Conservation (phyloP, 2,888 invertebrate genomes). For the Cinara cedri region DNA sequence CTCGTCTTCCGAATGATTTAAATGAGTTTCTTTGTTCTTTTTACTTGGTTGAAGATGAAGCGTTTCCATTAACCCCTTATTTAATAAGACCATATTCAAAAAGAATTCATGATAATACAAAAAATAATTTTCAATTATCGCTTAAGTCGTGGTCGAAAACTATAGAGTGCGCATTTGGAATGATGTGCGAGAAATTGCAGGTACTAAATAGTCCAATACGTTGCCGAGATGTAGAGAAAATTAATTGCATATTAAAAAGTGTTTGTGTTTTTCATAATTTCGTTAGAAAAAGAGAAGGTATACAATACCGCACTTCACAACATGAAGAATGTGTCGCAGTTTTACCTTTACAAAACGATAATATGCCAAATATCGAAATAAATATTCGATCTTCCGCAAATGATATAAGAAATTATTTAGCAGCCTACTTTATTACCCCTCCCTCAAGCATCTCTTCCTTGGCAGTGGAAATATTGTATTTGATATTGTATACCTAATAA, state of each 20-base stretch:
- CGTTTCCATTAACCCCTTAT: background rate
- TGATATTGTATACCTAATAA: background rate
- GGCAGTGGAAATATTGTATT: conserved; percentile 4
- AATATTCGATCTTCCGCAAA: conserved; percentile 1
- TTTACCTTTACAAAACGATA: conserved; percentile 24
- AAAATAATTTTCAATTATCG: conserved; percentile 54
- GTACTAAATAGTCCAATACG: conserved; percentile 59
- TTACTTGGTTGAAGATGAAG: no score
- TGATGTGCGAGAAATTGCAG: conserved; percentile 59
- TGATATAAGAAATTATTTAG: conserved; percentile 19
- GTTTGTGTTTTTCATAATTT: no score
- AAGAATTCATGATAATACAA: conserved; percentile 18
- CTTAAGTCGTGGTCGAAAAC: conserved; percentile 58
- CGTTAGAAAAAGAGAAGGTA: background rate
- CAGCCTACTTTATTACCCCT: background rate
- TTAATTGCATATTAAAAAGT: conserved; percentile 13
- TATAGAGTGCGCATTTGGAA: conserved; percentile 58
- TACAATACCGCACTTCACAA: conserved; percentile 52
- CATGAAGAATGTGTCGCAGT: conserved; percentile 15
- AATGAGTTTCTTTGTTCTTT: no score
- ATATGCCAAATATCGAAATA: conserved; percentile 30
- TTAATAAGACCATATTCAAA: conserved; percentile 19
- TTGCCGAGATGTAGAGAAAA: conserved; percentile 55
- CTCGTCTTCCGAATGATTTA: background rate
- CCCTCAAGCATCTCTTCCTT: conserved; percentile 10